Conservation (phyloP, 2,113 vertebrate species). For the Sylvilagus bachmani region DNA sequence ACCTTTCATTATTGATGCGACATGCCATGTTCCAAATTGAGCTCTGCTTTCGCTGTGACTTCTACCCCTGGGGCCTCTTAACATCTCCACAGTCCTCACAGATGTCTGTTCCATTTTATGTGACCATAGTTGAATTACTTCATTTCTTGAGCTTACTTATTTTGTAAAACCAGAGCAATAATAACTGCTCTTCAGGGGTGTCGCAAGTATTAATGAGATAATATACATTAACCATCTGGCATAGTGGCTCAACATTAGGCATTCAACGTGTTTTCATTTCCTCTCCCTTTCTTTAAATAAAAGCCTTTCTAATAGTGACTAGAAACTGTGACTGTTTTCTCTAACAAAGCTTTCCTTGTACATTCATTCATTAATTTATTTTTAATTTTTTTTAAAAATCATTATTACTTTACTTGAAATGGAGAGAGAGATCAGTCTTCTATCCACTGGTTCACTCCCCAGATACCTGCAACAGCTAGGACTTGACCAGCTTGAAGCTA, state of each 20-base stretch:
- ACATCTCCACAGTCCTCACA: not conserved
- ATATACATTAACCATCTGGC: not conserved
- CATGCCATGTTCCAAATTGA: not conserved
- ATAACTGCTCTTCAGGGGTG: slow-evolving; percentile 25
- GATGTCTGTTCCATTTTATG: not conserved
- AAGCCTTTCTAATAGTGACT: not conserved
- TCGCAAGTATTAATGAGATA: slow-evolving; percentile 1
- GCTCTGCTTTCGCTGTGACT: not conserved
- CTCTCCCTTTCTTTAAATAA: not conserved
- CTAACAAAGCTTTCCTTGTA: not conserved
- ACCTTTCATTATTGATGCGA: not conserved
- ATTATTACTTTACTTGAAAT: too few species aligned
- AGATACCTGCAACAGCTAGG: too few species aligned
- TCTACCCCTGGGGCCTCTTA: not conserved
- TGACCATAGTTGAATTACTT: not conserved
- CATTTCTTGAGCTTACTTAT: slow-evolving; percentile 3
- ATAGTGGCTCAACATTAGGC: not conserved
- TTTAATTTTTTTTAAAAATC: too few species aligned
- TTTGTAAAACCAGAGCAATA: not conserved
- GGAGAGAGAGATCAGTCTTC: too few species aligned
- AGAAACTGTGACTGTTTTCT: not conserved
- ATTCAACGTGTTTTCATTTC: slow-evolving; percentile 9
- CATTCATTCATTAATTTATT: not conserved
- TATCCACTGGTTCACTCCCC: too few species aligned
- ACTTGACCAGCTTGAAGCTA: too few species aligned